Evolutionary conservation across 1,140 invertebrate genomes (phyloP).

Genomic region (Caenorhabditis briggsae): DNA sequence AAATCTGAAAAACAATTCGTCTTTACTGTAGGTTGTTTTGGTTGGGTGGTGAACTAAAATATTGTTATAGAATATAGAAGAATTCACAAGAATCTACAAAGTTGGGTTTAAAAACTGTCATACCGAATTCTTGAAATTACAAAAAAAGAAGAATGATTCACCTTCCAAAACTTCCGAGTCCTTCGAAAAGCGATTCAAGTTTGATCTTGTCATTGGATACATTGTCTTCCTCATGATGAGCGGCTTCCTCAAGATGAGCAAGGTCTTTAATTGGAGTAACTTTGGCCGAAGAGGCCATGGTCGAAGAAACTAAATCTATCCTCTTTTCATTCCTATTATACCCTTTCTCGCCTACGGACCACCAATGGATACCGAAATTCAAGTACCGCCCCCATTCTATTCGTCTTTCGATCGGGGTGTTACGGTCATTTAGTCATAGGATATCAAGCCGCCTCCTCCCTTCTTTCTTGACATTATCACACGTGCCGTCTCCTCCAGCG

Average conservation of each 20-base stretch:
- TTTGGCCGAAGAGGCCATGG: constrained; percentile 47
- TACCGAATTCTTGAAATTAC: no score
- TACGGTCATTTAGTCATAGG: constrained; percentile 42
- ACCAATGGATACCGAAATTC: background rate
- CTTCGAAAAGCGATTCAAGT: constrained; percentile 41
- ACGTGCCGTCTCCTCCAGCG: background rate
- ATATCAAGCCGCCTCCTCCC: constrained; percentile 30
- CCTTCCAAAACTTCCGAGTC: constrained; percentile 59
- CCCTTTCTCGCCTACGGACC: constrained; percentile 18
- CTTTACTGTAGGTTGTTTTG: no score
- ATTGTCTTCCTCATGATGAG: background rate
- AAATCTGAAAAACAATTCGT: constrained; percentile 34
- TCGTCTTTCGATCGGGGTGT: background rate
- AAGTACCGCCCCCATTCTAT: constrained; percentile 4
- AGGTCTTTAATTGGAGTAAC: constrained; percentile 43
- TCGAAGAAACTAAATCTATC: constrained; percentile 27
- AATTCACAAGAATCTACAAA: no score
- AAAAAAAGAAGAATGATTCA: background rate
- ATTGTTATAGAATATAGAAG: no score
- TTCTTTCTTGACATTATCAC: constrained; percentile 12
- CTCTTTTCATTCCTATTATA: constrained; percentile 19
- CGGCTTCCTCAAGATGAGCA: constrained; percentile 51
- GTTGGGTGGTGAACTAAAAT: no score
- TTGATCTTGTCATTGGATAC: constrained; percentile 10
- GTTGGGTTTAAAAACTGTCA: no score